Conservation (phyloP, 2,797 vertebrate genomes). For the Rhynchonycteris naso region DNA sequence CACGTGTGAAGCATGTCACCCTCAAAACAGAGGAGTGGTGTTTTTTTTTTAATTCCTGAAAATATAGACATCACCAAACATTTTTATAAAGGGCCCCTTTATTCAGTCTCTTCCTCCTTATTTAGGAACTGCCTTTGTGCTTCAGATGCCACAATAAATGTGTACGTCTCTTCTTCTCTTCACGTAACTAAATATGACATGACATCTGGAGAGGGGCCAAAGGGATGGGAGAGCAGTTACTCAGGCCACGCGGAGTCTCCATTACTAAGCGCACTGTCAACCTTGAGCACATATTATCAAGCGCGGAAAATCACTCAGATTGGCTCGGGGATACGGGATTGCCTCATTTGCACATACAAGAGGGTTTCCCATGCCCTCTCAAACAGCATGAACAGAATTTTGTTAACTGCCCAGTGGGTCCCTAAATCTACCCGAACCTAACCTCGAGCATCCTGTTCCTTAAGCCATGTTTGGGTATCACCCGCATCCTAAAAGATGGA, state of each 20-base stretch:
- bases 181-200: slow-evolving; percentile 39
- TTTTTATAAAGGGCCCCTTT: background rate
- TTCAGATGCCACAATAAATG: slow-evolving; percentile 1
- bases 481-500: slow-evolving; percentile 86
- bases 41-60: background rate
- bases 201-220: background rate
- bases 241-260: slow-evolving; percentile 2
- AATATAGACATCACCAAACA: background rate
- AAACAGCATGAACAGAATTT: slow-evolving; percentile 43
- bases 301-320: background rate
- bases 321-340: background rate
- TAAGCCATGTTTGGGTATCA: slow-evolving; percentile 82
- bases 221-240: slow-evolving; percentile 43
- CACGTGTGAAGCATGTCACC: background rate
- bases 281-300: background rate
- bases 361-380: background rate
- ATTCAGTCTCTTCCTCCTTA: slow-evolving; percentile 45
- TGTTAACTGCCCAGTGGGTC: slow-evolving; percentile 29
- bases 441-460: slow-evolving; percentile 71
- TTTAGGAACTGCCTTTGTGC: background rate
- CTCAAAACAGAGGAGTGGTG: background rate
- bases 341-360: background rate
- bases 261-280: background rate
- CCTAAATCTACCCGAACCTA: slow-evolving; percentile 58
- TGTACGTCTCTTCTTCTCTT: slow-evolving; percentile 64